phyloP scores from a whole-genome alignment of 2,797 vertebrate species.

The Xiphorhynchus erythropygius region DNA sequence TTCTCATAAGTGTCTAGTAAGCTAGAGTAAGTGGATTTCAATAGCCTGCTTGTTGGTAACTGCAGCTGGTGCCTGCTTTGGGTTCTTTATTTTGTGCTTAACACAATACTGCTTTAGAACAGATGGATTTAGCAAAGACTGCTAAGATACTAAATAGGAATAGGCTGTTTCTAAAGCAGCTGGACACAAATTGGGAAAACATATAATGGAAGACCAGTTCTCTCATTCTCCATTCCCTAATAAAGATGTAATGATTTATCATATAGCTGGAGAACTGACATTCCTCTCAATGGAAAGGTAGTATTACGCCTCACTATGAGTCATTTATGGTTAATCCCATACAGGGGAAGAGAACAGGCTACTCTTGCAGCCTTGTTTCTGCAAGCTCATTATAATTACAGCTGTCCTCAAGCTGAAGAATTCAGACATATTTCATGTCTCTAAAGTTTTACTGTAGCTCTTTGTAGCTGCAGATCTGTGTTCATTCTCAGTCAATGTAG shows the following conservation, averaged over 20 bases:
- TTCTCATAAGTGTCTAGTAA: constrained; percentile 29
- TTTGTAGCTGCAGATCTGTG: not conserved
- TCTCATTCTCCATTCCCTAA: constrained; percentile 20
- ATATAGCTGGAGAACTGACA: not conserved
- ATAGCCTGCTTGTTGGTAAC: constrained; percentile 49
- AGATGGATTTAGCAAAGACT: constrained; percentile 54
- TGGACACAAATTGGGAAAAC: constrained; percentile 52
- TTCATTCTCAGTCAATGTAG: not conserved
- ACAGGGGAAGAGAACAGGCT: not conserved
- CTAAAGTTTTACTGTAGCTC: constrained; percentile 12
- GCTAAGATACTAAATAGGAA: constrained; percentile 36
- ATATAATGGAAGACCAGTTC: not conserved
- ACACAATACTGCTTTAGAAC: constrained; percentile 62
- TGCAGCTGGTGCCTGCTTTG: constrained; percentile 47
- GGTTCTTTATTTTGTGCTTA: constrained; percentile 44
- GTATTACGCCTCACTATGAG: constrained; percentile 12
- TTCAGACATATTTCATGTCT: not conserved
- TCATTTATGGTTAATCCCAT: constrained; percentile 18
- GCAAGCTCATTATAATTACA: constrained; percentile 45
- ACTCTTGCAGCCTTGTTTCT: constrained; percentile 14
- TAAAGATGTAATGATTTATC: constrained; percentile 43
- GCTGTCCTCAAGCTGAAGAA: constrained; percentile 48
- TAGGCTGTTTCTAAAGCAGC: constrained; percentile 43
- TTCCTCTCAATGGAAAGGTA: constrained; percentile 40
- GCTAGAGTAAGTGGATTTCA: constrained; percentile 28